Evolutionary conservation across 1,140 invertebrate species (phyloP).

Genomic region (Bilobella aurantiaca): DNA sequence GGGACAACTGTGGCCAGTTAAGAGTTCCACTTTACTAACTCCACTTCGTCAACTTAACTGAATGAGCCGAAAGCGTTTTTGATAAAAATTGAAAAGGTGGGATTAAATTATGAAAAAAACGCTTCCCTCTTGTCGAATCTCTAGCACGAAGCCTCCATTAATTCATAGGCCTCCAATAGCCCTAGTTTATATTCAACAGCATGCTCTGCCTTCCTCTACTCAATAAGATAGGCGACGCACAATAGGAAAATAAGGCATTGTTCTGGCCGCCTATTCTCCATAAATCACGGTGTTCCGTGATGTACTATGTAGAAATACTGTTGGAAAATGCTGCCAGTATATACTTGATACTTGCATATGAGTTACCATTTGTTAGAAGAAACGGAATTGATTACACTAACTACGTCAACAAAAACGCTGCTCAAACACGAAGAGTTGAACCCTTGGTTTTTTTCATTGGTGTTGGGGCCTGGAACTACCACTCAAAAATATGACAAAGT

Average conservation of each 20-base stretch:
- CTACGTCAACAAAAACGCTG: no score
- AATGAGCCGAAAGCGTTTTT: not conserved
- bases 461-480: no score
- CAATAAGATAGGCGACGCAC: not conserved
- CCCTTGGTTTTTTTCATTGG: no score
- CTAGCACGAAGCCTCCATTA: no score
- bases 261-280: not conserved
- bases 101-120: not conserved
- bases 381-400: not conserved
- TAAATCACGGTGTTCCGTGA: not conserved
- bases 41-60: not conserved
- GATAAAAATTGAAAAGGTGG: not conserved
- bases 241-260: not conserved
- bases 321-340: not conserved
- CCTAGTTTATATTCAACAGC: not conserved
- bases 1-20: not conserved
- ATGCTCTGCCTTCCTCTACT: not conserved
- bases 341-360: not conserved
- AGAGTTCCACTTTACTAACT: not conserved
- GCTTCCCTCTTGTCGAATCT: no score
- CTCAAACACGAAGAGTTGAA: no score
- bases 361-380: no score
- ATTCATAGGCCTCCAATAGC: no score
- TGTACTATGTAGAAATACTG: no score
- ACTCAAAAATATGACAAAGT: no score